Evolutionary conservation across 2,888 invertebrate species (phyloP), one percentile per base, ranked within the genome.

Genomic region (Nebria brevicollis): DNA sequence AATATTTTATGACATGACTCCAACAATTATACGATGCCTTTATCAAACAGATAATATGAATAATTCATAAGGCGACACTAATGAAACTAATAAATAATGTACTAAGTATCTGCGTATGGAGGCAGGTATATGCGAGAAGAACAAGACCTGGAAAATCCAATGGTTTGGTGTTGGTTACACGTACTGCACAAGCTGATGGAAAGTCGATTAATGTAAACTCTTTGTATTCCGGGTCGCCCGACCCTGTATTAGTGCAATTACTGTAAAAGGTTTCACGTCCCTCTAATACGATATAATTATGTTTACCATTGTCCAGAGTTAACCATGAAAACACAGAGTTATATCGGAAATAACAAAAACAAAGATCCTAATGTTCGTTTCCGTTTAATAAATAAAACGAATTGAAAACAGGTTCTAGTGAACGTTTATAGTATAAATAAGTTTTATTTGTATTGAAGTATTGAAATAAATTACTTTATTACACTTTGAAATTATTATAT

Each of bases 11-110:
- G 72, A 72, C 41, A 72, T 72, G 72, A 72, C 72, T 11, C 10
- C 13, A 10, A 34, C n/a, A 72, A 72, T 72, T 72, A 72, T 4
- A 34, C 25, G 10, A 41, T 34, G 42, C 41, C 25, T 25, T 72
- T 72, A 72, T 72, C 72, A 72, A 72, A 34, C 72, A 72, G 72
- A 34, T 72, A 8, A 72, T 72, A 2, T 72, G 20, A 72, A 72
- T 72, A 72, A 72, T 72, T 72, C 72, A 72, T 10, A 11, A 25
- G 10, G 13, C 72, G 42, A 26, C 72, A 72, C 72, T 72, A 72
- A 72, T 72, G 72, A 72, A 72, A 72, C 20, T 72, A 11, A 72
- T 72, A 34, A 41, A 72, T 72, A 41, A 72, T 72, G 34, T 72
- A 72, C 42, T 43, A 72, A 72, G 72, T 15, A 13, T 26, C 34